Evolutionary conservation across 2,888 invertebrate species (phyloP).

Genomic region (Thyatira batis): DNA sequence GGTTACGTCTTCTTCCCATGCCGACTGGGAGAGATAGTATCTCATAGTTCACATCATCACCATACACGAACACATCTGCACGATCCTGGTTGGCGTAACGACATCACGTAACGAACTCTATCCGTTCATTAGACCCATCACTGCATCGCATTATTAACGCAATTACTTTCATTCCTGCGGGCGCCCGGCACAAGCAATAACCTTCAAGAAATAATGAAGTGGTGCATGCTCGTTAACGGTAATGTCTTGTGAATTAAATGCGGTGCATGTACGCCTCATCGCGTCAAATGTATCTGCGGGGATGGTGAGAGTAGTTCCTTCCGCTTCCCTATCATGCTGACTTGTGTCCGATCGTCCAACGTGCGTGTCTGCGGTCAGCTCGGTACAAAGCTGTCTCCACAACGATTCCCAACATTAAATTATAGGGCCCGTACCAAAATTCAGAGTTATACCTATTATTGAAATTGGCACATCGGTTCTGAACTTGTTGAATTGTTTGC

Average conservation of each 20-base stretch:
- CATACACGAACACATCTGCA: conserved; percentile 62
- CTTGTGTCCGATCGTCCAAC: background rate
- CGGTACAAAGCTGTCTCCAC: background rate
- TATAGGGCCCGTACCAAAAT: background rate
- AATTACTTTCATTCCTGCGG: conserved; percentile 53
- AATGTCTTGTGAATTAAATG: conserved; percentile 43
- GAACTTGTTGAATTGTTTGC: background rate
- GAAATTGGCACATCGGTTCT: background rate
- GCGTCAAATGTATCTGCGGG: conserved; percentile 41
- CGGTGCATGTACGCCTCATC: conserved; percentile 60
- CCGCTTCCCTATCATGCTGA: conserved; percentile 28
- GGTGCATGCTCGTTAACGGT: conserved; percentile 60
- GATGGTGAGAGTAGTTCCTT: conserved; percentile 35
- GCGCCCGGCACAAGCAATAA: conserved; percentile 38
- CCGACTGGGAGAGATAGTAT: conserved; percentile 67
- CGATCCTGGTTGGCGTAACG: conserved; percentile 57
- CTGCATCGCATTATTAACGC: conserved; percentile 54
- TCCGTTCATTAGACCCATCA: conserved; percentile 61
- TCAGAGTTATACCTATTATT: background rate
- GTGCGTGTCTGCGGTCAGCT: background rate
- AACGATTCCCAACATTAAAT: background rate
- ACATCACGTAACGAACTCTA: conserved; percentile 50
- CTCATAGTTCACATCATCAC: conserved; percentile 62
- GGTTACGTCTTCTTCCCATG: conserved; percentile 65
- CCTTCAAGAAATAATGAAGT: conserved; percentile 54